These are phyloP conservation scores for Salarias fasciatus DNA, from an alignment of 2,797 vertebrate species.

Conservation along the genomic window DNA sequence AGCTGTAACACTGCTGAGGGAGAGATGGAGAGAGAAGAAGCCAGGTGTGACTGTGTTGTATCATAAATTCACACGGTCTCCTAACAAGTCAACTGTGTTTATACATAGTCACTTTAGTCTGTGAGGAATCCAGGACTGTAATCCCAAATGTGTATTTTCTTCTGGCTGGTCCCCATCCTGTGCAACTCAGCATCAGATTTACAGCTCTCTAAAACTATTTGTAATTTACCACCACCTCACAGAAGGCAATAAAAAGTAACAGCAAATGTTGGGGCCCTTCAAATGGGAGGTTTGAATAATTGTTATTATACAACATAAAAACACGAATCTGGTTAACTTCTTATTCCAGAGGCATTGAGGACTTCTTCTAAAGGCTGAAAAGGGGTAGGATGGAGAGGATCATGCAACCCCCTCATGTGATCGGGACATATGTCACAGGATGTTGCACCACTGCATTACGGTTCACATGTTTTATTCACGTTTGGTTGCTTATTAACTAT, in stretches of 20 bases:
- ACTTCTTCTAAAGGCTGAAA: conserved; percentile 28
- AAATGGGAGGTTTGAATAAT: conserved; percentile 9
- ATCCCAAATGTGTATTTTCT: conserved; percentile 45
- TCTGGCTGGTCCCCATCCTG: conserved; percentile 3
- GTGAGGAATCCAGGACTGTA: conserved; percentile 27
- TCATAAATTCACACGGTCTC: conserved; percentile 19
- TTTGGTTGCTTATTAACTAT: conserved; percentile 68
- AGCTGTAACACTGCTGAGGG: neutral
- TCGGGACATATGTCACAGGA: conserved; percentile 71
- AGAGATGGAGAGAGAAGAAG: conserved; percentile 20
- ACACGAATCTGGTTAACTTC: conserved; percentile 36
- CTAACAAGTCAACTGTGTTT: conserved; percentile 39
- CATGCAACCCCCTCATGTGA: conserved; percentile 7
- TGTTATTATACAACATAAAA: conserved; percentile 14
- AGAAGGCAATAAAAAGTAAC: conserved; percentile 25
- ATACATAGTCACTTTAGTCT: conserved; percentile 32
- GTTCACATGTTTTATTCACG: conserved; percentile 73
- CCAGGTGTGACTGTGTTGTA: conserved; percentile 21
- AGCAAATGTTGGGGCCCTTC: neutral
- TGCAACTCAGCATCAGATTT: conserved; percentile 33
- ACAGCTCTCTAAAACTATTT: conserved; percentile 30
- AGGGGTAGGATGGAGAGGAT: conserved; percentile 3
- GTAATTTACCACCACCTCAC: conserved; percentile 12
- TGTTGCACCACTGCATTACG: conserved; percentile 59
- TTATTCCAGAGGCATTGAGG: conserved; percentile 12